Percentiles rank a stretch among this genome's conserved stretches.
These are phyloP conservation scores for Vireo altiloquus DNA, from an alignment of 2,113 vertebrate species.

Conservation along the genomic window DNA sequence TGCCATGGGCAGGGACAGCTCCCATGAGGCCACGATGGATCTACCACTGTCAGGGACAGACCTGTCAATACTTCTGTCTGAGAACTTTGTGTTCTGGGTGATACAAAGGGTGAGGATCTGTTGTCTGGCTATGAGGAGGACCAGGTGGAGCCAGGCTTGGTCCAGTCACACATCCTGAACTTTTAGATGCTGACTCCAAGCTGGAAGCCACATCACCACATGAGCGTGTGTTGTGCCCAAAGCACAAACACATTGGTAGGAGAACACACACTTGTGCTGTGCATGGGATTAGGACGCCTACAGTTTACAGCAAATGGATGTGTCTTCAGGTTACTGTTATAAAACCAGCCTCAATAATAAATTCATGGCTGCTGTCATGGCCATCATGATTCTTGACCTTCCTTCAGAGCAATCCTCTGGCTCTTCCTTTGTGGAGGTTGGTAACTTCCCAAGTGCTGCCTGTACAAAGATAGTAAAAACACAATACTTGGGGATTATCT, in stretches of 20 bases:
- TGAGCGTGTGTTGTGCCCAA: neutral
- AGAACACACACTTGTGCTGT: neutral
- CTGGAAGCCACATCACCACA: neutral
- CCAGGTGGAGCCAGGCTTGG: neutral
- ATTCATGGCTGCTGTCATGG: neutral
- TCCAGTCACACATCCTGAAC: neutral
- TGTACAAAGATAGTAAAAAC: neutral
- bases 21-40: neutral
- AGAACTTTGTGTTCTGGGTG: neutral
- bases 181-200: neutral
- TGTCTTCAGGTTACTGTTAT: neutral
- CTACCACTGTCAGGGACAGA: fast-evolving
- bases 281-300: neutral
- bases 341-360: neutral
- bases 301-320: neutral
- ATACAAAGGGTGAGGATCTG: neutral
- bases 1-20: neutral
- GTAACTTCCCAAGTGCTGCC: neutral
- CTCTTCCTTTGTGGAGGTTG: neutral
- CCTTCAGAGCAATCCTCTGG: neutral
- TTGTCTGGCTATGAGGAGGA: neutral
- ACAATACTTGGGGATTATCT: neutral
- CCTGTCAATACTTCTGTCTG: neutral
- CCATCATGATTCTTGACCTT: neutral
- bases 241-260: neutral